Percentiles rank a stretch among this genome's conserved stretches.
Conservation (phyloP, 1,140 invertebrate genomes). For the Drosophila orena region DNA sequence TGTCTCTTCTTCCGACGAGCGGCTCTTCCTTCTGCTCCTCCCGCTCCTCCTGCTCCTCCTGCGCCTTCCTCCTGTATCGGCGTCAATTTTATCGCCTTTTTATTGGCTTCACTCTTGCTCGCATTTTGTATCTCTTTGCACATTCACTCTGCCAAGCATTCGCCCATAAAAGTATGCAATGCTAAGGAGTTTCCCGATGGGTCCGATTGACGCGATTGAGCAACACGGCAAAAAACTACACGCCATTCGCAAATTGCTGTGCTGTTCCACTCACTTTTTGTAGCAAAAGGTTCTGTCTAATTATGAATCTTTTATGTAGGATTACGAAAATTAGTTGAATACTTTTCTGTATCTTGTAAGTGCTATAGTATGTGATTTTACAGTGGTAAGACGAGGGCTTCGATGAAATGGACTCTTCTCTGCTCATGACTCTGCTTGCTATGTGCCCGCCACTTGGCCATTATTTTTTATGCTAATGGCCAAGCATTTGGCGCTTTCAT, state of each 20-base stretch:
- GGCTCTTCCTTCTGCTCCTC: constrained; percentile 4
- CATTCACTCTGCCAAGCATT: constrained; percentile 47
- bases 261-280: neutral
- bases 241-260: neutral
- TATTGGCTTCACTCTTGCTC: constrained; percentile 81
- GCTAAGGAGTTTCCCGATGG: constrained; percentile 3
- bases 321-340: too few species aligned
- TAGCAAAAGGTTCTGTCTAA: neutral
- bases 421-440: constrained; percentile 3
- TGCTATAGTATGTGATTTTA: too few species aligned
- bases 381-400: constrained; percentile 49
- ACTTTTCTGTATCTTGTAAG: too few species aligned
- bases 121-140: constrained; percentile 60
- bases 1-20: constrained; percentile 13
- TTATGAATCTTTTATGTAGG: too few species aligned
- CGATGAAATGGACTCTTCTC: constrained; percentile 57
- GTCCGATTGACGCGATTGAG: constrained; percentile 36
- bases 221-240: constrained; percentile 23
- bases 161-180: constrained; percentile 75
- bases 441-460: constrained; percentile 46
- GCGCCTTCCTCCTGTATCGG: constrained; percentile 42
- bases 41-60: neutral
- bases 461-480: constrained; percentile 81
- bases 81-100: constrained; percentile 80
- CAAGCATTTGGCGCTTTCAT: constrained; percentile 75